Percentiles rank a stretch among this genome's conserved stretches.
These are phyloP conservation scores for Sardina pilchardus DNA, from an alignment of 2,113 vertebrate species.

Conservation along the genomic window DNA sequence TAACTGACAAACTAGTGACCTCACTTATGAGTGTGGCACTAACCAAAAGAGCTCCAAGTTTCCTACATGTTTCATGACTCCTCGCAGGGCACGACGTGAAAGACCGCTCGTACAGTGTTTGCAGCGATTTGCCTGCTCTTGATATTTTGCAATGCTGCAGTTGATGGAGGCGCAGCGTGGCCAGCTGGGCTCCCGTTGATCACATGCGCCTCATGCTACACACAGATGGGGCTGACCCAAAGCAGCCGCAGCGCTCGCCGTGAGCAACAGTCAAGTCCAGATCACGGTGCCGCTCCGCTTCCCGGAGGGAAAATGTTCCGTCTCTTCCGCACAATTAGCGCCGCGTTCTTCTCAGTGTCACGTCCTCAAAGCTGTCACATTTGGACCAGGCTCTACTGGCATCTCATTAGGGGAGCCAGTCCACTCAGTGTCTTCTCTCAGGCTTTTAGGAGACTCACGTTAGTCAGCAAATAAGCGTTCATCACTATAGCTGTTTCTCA, in stretches of 20 bases:
- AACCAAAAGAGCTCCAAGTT: background rate
- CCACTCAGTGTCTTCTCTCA: background rate
- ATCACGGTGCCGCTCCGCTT: no score
- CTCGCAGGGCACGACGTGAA: background rate
- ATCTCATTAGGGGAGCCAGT: background rate
- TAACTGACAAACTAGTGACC: no score
- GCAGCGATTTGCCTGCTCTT: conserved; percentile 26
- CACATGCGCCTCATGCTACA: background rate
- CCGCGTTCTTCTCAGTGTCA: background rate
- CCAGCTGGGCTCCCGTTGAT: background rate
- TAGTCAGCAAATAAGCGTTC: background rate
- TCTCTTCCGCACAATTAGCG: background rate
- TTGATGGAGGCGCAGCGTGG: background rate
- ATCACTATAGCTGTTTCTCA: background rate
- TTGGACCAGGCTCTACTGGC: background rate
- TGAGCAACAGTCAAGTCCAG: background rate
- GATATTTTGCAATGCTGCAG: background rate
- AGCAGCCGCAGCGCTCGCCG: background rate
- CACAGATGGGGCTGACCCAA: background rate
- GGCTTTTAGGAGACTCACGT: background rate
- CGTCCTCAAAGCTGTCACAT: background rate
- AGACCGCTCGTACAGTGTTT: conserved; percentile 14
- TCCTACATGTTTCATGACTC: background rate
- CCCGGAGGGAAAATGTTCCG: background rate
- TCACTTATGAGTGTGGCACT: background rate